Evolutionary conservation across 2,797 vertebrate genomes (phyloP).

Genomic region (Macropodus opercularis): DNA sequence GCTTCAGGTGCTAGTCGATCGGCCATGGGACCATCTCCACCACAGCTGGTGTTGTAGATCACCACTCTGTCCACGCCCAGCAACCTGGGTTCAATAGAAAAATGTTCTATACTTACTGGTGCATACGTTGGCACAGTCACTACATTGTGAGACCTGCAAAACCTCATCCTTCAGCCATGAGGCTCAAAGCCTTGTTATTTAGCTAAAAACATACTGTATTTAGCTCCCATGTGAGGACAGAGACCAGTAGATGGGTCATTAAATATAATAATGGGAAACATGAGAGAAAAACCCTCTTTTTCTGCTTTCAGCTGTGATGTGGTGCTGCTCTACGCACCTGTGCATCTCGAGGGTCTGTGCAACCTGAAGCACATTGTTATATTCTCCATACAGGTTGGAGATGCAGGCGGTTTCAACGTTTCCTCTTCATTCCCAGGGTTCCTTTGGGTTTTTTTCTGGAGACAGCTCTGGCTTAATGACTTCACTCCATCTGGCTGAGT

Average conservation of each 20-base stretch:
- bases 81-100: too few relatives aligned
- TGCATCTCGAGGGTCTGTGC: conserved; percentile 78
- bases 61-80: conserved; percentile 70
- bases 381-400: conserved; percentile 64
- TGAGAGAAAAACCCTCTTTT: too few relatives aligned
- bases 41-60: conserved; percentile 74
- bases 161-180: too few relatives aligned
- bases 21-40: conserved; percentile 75
- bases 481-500: accelerated
- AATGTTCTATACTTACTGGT: too few relatives aligned
- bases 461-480: conserved; percentile 6
- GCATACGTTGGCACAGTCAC: too few relatives aligned
- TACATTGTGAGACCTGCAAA: too few relatives aligned
- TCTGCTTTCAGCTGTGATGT: too few relatives aligned
- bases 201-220: too few relatives aligned
- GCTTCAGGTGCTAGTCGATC: conserved; percentile 49
- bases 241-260: too few relatives aligned
- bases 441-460: conserved; percentile 56
- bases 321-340: conserved; percentile 48
- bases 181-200: too few relatives aligned
- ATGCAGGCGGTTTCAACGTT: conserved; percentile 60
- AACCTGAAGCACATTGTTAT: conserved; percentile 77
- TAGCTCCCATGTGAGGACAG: too few relatives aligned
- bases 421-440: neutral
- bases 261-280: too few relatives aligned